Conservation (phyloP, 1,140 invertebrate species). For the Neodiprion lecontei region DNA sequence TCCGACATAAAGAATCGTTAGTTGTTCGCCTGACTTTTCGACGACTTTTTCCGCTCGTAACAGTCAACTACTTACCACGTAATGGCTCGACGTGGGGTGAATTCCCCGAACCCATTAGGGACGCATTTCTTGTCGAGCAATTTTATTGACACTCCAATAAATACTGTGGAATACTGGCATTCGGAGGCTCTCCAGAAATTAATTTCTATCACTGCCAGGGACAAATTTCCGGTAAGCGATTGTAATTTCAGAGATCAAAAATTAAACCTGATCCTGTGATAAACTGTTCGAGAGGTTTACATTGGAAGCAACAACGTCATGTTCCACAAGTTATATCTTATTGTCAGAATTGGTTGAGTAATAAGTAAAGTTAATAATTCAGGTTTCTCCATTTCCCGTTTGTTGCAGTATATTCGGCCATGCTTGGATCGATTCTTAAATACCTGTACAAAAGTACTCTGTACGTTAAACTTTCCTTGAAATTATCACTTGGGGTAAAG, state of each 20-base stretch:
- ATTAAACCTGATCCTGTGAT: too few relatives aligned
- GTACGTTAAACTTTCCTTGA: not conserved
- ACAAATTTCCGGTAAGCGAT: too few relatives aligned
- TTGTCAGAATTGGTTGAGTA: too few relatives aligned
- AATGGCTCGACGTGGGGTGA: not conserved
- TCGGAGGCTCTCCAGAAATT: too few relatives aligned
- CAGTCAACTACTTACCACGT: constrained; percentile 1
- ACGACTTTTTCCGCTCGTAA: constrained; percentile 1
- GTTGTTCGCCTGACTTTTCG: not conserved
- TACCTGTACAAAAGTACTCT: not conserved
- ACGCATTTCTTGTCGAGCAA: constrained; percentile 7
- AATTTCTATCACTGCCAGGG: too few relatives aligned
- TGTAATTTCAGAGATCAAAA: too few relatives aligned
- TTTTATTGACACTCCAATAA: constrained; percentile 8
- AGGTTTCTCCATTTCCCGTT: not conserved
- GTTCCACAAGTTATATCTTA: too few relatives aligned
- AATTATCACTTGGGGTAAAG: too few relatives aligned
- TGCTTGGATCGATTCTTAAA: not conserved
- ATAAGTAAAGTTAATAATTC: not conserved
- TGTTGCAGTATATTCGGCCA: not conserved
- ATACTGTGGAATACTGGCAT: not conserved
- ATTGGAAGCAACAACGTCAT: too few relatives aligned
- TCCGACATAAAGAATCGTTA: not conserved
- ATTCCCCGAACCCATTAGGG: not conserved
- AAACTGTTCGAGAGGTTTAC: too few relatives aligned